phyloP scores from a whole-genome alignment of 1,140 invertebrate genomes.

The Sinella curviseta region DNA sequence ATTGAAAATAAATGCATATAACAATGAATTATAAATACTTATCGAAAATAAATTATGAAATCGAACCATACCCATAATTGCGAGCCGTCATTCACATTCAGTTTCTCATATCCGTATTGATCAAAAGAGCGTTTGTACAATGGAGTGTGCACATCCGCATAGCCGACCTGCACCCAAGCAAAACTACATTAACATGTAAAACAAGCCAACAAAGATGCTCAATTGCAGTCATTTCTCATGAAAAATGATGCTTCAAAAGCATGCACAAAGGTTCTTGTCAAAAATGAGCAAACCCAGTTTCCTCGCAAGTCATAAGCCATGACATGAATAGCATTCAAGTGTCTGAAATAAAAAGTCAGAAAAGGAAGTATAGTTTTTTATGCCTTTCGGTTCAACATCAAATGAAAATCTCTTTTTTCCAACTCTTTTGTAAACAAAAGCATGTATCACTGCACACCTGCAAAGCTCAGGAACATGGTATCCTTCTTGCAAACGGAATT shows the following conservation, averaged over 20 bases:
- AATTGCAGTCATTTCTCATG: neutral
- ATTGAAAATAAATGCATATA: no score
- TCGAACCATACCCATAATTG: no score
- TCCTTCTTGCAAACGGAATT: constrained; percentile 54
- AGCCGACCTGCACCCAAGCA: constrained; percentile 52
- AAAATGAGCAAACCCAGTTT: constrained; percentile 15
- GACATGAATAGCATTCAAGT: constrained; percentile 54
- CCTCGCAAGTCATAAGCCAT: constrained; percentile 60
- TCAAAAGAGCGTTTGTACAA: constrained; percentile 53
- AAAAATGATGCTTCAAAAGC: neutral
- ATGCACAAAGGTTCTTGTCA: neutral
- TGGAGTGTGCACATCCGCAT: constrained; percentile 51
- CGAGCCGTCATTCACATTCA: constrained; percentile 56
- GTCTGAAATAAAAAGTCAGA: constrained; percentile 29
- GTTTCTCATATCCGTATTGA: constrained; percentile 55
- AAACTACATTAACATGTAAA: no score
- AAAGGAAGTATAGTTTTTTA: no score
- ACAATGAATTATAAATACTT: no score
- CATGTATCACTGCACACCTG: constrained; percentile 40
- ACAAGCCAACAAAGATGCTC: no score
- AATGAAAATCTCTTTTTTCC: no score
- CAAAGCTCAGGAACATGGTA: constrained; percentile 56
- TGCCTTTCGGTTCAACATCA: no score
- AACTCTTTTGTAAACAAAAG: no score
- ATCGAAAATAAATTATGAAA: no score